Evolutionary conservation across 2,113 vertebrate genomes (phyloP), one percentile per base, ranked within the genome.

Genomic region (Dolichotis patagonum): DNA sequence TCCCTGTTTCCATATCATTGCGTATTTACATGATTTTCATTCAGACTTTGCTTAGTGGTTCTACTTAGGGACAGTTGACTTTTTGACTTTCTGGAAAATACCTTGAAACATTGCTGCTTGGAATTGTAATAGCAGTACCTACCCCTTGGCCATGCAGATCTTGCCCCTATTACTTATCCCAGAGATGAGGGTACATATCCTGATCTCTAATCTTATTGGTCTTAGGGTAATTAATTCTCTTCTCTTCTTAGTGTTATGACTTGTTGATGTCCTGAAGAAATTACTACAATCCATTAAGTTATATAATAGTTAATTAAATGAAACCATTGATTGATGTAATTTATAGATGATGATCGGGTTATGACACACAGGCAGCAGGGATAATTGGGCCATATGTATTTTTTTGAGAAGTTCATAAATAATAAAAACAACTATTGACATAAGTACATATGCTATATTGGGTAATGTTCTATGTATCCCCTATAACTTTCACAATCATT

Each of bases 21-120:
- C 65, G 84, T 17, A 67, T 88, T 85, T 96, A 62, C 56, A 13
- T 24, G 14, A 56, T 60, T 58, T 4, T 63, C 32, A 58, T 90
- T 78, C 73, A 67, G 35, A 43, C 10, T 30, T 94, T 94, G n/a
- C 30, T 88, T 71, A 49, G 24, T 63, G 71, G 63, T 7, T 6
- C 77, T 60, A 24, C 8, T 69, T 91, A 89, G 43, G 75, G 41
- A 92, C 1, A 80, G 4, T 12, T 67, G 73, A 54, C 52, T 46
- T 71, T 83, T 73, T 90, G 35, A 58, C 32, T 84, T 46, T 80
- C 28, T 87, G 43, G 32, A 93, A 94, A 95, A 73, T 95, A 80
- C 43, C 22, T 58, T 89, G 41, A 41, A 49, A 19, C 10, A 10
- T 84, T 63, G 46, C 67, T 95, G 35, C n/a, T 85, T 91, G 56